Conservation (phyloP, 92 coral and sea anemone species). For the Phenganax marumi region DNA sequence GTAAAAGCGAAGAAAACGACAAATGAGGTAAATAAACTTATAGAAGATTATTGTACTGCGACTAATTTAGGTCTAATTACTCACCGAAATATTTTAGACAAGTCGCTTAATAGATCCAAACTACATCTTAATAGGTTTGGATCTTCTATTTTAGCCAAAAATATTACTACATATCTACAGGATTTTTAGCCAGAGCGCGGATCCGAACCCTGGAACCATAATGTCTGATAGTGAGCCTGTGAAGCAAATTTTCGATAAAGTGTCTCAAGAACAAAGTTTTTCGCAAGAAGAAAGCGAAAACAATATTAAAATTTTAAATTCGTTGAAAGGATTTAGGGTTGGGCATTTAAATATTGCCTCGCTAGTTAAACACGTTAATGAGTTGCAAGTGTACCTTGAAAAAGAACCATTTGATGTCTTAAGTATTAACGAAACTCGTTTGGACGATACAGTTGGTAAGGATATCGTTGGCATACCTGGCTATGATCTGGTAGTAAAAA, state of each 20-base stretch:
- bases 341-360: slow-evolving; percentile 8
- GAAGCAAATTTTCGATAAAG: background rate
- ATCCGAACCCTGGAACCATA: background rate
- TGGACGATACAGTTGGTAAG: slow-evolving; percentile 29
- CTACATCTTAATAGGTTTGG: background rate
- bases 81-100: background rate
- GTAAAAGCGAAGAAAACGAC: background rate
- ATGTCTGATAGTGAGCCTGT: too few species aligned
- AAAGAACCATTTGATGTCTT: slow-evolving; percentile 26
- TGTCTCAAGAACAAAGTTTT: background rate
- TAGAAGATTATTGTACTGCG: slow-evolving; percentile 17
- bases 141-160: background rate
- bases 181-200: background rate
- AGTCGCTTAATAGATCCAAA: background rate
- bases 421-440: slow-evolving; percentile 35
- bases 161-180: background rate
- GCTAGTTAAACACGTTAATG: slow-evolving; percentile 26
- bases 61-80: slow-evolving; percentile 1
- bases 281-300: background rate
- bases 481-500: slow-evolving; percentile 10
- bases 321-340: slow-evolving; percentile 15
- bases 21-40: background rate
- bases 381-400: slow-evolving; percentile 23
- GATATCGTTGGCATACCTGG: slow-evolving; percentile 12
- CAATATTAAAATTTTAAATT: background rate